A percentile compares a stretch with the other conserved stretches of the same genome.
phyloP scores from a whole-genome alignment of 1,140 invertebrate species.

The Sarcophaga bullata region DNA sequence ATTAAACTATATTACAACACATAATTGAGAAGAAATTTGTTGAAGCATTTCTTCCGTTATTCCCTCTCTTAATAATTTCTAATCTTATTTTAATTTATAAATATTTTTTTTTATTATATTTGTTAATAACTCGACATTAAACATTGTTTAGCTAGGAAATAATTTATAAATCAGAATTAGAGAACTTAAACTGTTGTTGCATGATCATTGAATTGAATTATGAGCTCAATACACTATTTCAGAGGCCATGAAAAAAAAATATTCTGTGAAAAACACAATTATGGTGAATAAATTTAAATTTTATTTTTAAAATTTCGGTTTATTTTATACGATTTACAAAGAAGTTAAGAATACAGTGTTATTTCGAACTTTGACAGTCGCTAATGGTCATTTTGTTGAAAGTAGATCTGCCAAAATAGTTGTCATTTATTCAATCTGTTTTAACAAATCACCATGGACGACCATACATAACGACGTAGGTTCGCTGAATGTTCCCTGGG shows the following conservation, averaged over 20 bases:
- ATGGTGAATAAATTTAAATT: too few relatives aligned
- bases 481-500: too few relatives aligned
- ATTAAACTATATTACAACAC: slow-evolving; percentile 26
- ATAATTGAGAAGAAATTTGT: slow-evolving; percentile 1
- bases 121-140: slow-evolving; percentile 27
- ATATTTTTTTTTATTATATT: neutral
- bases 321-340: too few relatives aligned
- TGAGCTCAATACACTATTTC: neutral
- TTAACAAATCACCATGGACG: too few relatives aligned
- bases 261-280: neutral
- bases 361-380: too few relatives aligned
- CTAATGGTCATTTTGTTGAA: too few relatives aligned
- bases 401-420: too few relatives aligned
- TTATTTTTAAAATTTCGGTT: too few relatives aligned
- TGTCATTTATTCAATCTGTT: too few relatives aligned
- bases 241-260: neutral
- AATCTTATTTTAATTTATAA: neutral
- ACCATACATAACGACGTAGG: too few relatives aligned
- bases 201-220: neutral
- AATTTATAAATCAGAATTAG: neutral
- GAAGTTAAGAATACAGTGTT: too few relatives aligned
- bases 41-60: neutral
- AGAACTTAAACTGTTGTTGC: too few relatives aligned
- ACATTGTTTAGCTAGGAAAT: slow-evolving; percentile 35
- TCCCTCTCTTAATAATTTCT: neutral